Evolutionary conservation across 2,888 invertebrate genomes (phyloP).

Genomic region (Nesidiocoris tenuis): DNA sequence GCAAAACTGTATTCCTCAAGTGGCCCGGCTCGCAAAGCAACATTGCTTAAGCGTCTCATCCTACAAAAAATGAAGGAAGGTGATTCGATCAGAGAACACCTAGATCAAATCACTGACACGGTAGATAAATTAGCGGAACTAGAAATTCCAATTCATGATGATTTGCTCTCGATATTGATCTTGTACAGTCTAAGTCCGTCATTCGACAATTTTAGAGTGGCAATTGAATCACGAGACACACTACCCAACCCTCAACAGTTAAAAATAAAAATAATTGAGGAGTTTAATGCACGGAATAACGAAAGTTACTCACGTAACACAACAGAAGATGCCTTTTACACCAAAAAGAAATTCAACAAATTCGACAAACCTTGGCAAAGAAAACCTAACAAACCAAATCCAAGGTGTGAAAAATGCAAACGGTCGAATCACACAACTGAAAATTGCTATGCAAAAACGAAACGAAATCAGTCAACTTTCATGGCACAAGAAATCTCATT

Average conservation of each 20-base stretch:
- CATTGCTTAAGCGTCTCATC: neutral
- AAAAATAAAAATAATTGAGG: neutral
- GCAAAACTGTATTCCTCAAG: neutral
- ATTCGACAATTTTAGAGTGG: neutral
- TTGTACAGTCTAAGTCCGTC: neutral
- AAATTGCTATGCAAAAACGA: neutral
- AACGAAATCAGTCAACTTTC: neutral
- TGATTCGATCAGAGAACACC: neutral
- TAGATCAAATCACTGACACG: neutral
- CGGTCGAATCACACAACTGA: neutral
- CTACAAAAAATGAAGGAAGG: neutral
- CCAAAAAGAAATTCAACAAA: neutral
- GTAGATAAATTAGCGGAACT: neutral
- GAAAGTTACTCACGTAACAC: neutral
- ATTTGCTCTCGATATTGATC: neutral
- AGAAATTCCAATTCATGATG: neutral
- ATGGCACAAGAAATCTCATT: neutral
- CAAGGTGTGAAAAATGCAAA: neutral
- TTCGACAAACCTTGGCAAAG: neutral
- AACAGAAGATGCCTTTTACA: conserved; percentile 3
- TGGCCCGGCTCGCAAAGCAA: neutral
- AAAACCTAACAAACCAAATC: neutral
- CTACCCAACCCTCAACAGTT: neutral
- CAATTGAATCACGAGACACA: neutral
- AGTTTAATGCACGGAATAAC: neutral